A percentile compares a stretch with the other conserved stretches of the same genome.
phyloP scores from a whole-genome alignment of 2,888 invertebrate species.

The Eupelmus urozonus region DNA sequence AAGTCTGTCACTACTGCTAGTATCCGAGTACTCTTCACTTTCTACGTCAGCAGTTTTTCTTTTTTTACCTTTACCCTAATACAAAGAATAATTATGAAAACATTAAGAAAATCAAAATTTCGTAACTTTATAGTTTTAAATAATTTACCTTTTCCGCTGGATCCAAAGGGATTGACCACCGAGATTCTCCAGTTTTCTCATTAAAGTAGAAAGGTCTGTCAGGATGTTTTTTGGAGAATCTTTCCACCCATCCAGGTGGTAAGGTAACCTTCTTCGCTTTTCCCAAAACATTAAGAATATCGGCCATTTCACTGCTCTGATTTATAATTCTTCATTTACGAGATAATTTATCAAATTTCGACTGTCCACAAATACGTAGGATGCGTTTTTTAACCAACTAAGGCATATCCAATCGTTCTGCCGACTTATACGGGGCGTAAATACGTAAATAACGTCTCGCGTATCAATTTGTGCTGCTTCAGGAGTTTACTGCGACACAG shows the following conservation, averaged over 20 bases:
- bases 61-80: conserved; percentile 50
- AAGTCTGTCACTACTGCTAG: conserved; percentile 4
- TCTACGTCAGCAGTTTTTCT: conserved; percentile 38
- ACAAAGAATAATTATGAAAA: conserved; percentile 2
- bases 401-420: no score
- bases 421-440: no score
- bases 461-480: no score
- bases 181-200: conserved; percentile 65
- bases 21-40: conserved; percentile 29
- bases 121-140: neutral
- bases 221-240: conserved; percentile 67
- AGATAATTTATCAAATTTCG: neutral
- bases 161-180: conserved; percentile 66
- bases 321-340: neutral
- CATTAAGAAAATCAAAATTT: no score
- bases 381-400: no score
- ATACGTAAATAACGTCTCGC: neutral
- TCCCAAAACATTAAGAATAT: neutral
- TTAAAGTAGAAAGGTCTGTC: conserved; percentile 72
- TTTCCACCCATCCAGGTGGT: conserved; percentile 68
- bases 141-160: conserved; percentile 38
- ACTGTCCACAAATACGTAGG: no score
- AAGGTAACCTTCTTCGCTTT: conserved; percentile 62
- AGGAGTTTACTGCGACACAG: no score
- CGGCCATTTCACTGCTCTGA: conserved; percentile 27